Conservation (phyloP, 2,797 vertebrate species). For the Choloepus didactylus region DNA sequence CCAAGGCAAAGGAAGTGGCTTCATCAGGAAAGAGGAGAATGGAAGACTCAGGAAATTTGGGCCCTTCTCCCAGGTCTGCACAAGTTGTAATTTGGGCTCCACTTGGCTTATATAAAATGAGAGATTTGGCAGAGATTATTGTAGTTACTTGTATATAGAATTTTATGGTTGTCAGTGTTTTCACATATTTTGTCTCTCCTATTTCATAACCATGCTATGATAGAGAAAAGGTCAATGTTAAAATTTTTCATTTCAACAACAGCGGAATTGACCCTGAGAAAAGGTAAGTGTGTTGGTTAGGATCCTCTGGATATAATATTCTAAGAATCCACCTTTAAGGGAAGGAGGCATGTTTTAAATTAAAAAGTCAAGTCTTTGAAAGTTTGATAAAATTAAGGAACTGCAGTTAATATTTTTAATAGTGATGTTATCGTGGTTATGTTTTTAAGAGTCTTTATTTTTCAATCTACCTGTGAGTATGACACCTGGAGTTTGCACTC, state of each 20-base stretch:
- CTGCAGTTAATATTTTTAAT: not conserved
- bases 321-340: not conserved
- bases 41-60: too few species aligned
- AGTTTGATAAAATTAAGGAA: not conserved
- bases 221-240: not conserved
- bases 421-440: not conserved
- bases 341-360: not conserved
- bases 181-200: not conserved
- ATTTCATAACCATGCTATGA: not conserved
- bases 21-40: not conserved
- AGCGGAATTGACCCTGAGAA: not conserved
- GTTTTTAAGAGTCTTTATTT: not conserved
- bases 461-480: not conserved
- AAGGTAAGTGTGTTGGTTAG: not conserved
- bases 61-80: too few species aligned
- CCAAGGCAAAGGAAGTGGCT: not conserved
- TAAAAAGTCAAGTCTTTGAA: not conserved
- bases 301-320: not conserved
- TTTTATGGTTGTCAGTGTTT: not conserved
- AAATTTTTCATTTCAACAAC: not conserved
- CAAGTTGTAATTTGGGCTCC: not conserved
- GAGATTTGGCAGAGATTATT: not conserved
- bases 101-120: not conserved
- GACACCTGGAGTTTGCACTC: not conserved
- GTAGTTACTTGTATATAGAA: not conserved